Evolutionary conservation across 2,113 vertebrate genomes (phyloP).

Genomic region (Paracanthobrama guichenoti): DNA sequence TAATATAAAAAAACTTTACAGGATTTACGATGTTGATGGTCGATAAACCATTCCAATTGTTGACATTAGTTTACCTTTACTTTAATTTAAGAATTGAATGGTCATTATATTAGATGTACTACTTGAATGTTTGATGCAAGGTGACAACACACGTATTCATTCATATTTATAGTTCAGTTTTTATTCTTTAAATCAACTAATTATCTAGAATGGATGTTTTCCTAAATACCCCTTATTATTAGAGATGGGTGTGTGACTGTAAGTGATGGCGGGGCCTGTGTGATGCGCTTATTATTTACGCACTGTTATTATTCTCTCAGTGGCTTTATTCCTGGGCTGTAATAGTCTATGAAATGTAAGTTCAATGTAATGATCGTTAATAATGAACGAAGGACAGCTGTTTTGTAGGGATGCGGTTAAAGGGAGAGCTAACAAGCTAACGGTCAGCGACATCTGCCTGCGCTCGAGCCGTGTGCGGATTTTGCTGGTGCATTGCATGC

Average conservation of each 20-base stretch:
- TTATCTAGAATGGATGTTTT: neutral
- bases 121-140: neutral
- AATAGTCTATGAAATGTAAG: neutral
- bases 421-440: neutral
- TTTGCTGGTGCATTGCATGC: neutral
- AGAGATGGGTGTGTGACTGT: neutral
- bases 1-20: no score
- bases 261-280: conserved; percentile 22
- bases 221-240: neutral
- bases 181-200: neutral
- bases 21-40: no score
- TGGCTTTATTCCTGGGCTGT: neutral
- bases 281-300: neutral
- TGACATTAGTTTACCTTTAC: neutral
- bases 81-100: neutral
- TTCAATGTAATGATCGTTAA: neutral
- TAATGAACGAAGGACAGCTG: neutral
- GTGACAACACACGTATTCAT: neutral
- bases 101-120: neutral
- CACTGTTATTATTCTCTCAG: neutral
- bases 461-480: neutral
- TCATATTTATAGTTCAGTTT: neutral
- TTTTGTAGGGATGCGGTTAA: neutral
- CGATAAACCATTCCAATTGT: neutral
- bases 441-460: conserved; percentile 29